Conservation (phyloP, 2,888 invertebrate genomes). For the Lasioglossum marginatum region DNA sequence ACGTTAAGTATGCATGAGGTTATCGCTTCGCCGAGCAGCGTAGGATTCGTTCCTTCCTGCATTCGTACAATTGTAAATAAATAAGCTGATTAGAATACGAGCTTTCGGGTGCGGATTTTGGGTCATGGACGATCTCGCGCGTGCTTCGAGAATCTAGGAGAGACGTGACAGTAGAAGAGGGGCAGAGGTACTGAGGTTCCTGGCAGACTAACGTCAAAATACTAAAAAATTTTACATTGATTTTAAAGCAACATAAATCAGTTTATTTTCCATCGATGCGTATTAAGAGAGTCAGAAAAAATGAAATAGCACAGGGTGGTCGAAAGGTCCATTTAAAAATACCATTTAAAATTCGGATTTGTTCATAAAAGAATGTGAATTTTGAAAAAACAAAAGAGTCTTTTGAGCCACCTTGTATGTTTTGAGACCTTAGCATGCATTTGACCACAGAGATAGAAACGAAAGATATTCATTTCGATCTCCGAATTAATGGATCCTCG, state of each 20-base stretch:
- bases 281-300: too few species aligned
- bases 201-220: not conserved
- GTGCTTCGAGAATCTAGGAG: not conserved
- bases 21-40: not conserved
- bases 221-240: not conserved
- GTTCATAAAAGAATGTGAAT: too few species aligned
- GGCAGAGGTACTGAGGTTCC: not conserved
- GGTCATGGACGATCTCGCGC: not conserved
- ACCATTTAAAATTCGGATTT: too few species aligned
- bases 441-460: not conserved
- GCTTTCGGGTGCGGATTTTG: not conserved
- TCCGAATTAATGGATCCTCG: not conserved
- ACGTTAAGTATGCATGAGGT: not conserved
- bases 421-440: too few species aligned
- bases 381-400: too few species aligned
- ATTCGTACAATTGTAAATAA: not conserved
- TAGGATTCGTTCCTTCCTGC: not conserved
- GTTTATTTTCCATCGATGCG: too few species aligned
- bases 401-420: too few species aligned
- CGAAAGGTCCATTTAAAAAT: too few species aligned
- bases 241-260: too few species aligned
- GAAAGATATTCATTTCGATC: not conserved
- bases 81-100: not conserved
- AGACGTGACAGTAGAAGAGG: not conserved
- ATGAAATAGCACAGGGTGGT: too few species aligned